Base-by-base conservation (phyloP, 2,888 invertebrate genomes). In the Epicampocera succincta region DNA sequence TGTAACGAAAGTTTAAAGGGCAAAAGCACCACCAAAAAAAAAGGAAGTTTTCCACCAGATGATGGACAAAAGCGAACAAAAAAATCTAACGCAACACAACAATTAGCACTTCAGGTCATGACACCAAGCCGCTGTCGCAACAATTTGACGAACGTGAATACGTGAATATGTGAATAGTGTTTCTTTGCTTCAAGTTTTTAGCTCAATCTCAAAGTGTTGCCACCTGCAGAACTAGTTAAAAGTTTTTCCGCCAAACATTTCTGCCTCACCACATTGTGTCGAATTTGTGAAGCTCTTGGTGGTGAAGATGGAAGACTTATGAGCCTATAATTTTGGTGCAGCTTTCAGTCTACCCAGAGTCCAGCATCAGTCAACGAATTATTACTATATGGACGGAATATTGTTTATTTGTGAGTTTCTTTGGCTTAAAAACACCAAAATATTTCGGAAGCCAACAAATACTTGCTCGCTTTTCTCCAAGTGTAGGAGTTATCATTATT, bases 41-140 rank as follows among this genome's bases (percentile, higher is more conserved):
- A 19, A 25, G 33, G 25, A 60, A 60, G n/a, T 60, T 60, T 71
- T 54, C 15, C 33, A 33, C 3, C 33, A 33, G 33, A 33, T 33
- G 33, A 5, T 25, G 25, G 5, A 11, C 63, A 56, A 40, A 6
- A 40, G 9, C 5, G n/a, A 6, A 21, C 25, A 29, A 54, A 38
- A 33, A 52, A 66, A 58, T 66, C 65, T 66, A 65, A 56, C 48
- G 60, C 38, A 42, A 58, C 56, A 77, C 44, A 42, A 58, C 61
- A 82, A 77, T 65, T 74, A 82, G 65, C 69, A 77, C 69, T 81
- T 60, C 17, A 19, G 33, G 61, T 66, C 66, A 38, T 21, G 66
- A 15, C 44, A 61, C 12, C 78, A 72, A 66, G 38, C 6, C 11
- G 15, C 71, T 61, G 21, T 38, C 33, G 52, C 44, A 72, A 42